phyloP scores from a whole-genome alignment of 2,113 vertebrate genomes.

The Myotis brandtii region DNA sequence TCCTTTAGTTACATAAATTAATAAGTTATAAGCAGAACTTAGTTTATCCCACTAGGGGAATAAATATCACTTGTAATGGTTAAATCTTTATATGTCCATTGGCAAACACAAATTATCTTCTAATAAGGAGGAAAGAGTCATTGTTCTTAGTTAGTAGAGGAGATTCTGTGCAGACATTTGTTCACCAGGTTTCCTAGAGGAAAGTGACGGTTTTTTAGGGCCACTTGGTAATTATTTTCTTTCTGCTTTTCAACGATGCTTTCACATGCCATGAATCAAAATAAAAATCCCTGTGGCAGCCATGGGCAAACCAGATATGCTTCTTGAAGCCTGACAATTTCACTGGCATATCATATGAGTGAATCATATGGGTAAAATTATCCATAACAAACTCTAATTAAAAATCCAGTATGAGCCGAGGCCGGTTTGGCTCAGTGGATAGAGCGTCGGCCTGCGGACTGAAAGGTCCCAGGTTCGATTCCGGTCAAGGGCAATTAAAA shows the following conservation, averaged over 20 bases:
- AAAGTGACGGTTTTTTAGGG: slow-evolving; percentile 49
- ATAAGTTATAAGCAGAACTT: slow-evolving; percentile 49
- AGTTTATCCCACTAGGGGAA: slow-evolving; percentile 44
- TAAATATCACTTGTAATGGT: slow-evolving; percentile 24
- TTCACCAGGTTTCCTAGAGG: slow-evolving; percentile 15
- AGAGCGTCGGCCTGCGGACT: too few species aligned
- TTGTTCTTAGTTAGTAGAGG: slow-evolving; percentile 21
- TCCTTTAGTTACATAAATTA: slow-evolving; percentile 41
- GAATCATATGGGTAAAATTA: slow-evolving; percentile 19
- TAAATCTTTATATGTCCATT: slow-evolving; percentile 3
- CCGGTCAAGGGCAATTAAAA: too few species aligned
- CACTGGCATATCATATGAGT: slow-evolving; percentile 2
- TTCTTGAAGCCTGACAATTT: slow-evolving; percentile 54
- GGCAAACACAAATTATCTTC: neutral
- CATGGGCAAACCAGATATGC: neutral
- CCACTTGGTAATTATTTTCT: slow-evolving; percentile 49
- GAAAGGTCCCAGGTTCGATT: too few species aligned
- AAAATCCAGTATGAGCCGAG: neutral
- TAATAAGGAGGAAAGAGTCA: slow-evolving; percentile 9
- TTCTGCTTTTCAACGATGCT: slow-evolving; percentile 13
- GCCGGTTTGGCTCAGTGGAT: too few species aligned
- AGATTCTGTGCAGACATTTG: neutral
- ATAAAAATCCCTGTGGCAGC: slow-evolving; percentile 46
- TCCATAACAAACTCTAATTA: slow-evolving; percentile 24
- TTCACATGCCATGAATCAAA: slow-evolving; percentile 56